Evolutionary conservation across 2,113 vertebrate species (phyloP), one percentile per base, ranked within the genome.

Genomic region (Hyperoodon ampullatus): DNA sequence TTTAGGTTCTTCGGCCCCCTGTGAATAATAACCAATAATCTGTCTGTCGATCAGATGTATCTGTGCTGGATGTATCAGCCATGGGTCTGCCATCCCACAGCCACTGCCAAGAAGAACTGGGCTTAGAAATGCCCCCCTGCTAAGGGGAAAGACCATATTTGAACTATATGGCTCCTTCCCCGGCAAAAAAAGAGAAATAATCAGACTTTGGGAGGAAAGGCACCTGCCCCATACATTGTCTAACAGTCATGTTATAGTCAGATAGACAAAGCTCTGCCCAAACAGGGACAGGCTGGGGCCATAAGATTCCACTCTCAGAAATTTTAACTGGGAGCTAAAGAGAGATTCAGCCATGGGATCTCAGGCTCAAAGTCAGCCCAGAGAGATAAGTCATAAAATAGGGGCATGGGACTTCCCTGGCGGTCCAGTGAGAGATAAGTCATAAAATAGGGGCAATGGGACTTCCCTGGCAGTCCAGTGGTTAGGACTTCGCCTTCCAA

Each of bases 1-100:
- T 91, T 99, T 99, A 26, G 98, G 99, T 90, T 99, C 99, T 98
- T 99, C 99, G 0, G 99, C 90, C 91, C 99, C 99, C 99, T 99
- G 77, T 33, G 94, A 87, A 87, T n/a, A 89, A 90, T 81, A 97
- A 96, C 1, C 95, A 30, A 72, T 18, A 61, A 47, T 19, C 50
- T 26, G 42, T 92, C 35, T 53, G 26, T 55, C 7, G 15, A 35
- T 68, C 44, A 53, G 47, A 33, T 53, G 33, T 33, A 50, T 53
- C 65, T 33, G 44, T 21, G 55, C 24, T 7, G 15, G 23, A 74
- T 5, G 18, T 0, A 16, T 21, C 42, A n/a, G 24, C 16, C 87
- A 14, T 0, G 2, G 5, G 2, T 9, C 16, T 2, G 5, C 53
- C 26, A 1, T 11, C 55, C 77, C 70, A 81, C 23, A 30, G 63